phyloP scores from a whole-genome alignment of 2,797 vertebrate genomes.

The Malurus splendens region DNA sequence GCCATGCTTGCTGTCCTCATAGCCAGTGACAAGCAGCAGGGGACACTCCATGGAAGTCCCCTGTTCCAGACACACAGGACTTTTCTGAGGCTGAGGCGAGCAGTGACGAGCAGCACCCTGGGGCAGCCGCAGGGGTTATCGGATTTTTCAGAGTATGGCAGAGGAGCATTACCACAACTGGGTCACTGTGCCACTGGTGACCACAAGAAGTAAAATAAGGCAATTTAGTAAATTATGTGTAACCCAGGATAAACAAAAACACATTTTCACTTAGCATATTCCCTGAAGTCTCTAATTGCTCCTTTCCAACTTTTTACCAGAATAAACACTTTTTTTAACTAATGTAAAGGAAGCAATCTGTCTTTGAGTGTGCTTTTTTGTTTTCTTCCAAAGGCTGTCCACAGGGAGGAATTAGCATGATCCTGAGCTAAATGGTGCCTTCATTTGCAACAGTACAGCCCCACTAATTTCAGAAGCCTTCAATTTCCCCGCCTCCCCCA shows the following conservation, averaged over 20 bases:
- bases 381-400: background rate
- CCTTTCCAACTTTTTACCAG: slow-evolving; percentile 11
- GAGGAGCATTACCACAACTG: background rate
- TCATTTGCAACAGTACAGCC: background rate
- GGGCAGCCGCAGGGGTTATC: background rate
- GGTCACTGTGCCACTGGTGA: slow-evolving; percentile 18
- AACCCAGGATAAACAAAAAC: background rate
- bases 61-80: background rate
- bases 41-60: background rate
- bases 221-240: slow-evolving; percentile 14
- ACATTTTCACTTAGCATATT: background rate
- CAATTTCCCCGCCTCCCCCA: background rate
- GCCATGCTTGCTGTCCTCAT: background rate
- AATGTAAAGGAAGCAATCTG: slow-evolving; percentile 35
- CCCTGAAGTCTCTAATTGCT: slow-evolving; percentile 30
- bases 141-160: background rate
- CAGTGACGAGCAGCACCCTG: rapidly evolving
- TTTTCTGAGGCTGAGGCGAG: rapidly evolving
- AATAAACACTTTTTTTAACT: slow-evolving; percentile 28
- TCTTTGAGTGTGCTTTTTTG: background rate
- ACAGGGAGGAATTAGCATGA: slow-evolving; percentile 16
- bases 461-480: slow-evolving; percentile 6
- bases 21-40: background rate
- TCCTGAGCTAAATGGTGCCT: background rate
- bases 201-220: background rate